Percentiles rank a stretch among this genome's conserved stretches.
These are phyloP conservation scores for Drosophila truncata DNA, from an alignment of 1,140 invertebrate genomes.

Conservation along the genomic window DNA sequence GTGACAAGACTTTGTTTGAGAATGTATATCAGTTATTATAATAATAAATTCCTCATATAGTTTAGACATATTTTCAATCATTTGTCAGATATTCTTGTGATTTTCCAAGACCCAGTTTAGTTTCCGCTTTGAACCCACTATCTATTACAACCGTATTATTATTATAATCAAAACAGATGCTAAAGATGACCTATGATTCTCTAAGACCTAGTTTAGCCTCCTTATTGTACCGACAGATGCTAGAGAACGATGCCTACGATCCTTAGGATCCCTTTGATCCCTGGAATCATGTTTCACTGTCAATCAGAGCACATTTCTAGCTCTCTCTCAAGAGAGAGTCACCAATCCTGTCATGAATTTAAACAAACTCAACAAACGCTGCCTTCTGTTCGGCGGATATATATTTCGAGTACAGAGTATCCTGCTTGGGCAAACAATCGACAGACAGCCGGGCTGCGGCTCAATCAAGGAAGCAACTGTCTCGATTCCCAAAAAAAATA, in stretches of 20 bases:
- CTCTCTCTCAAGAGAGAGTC: neutral
- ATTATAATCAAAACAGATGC: slow-evolving; percentile 11
- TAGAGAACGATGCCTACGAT: neutral
- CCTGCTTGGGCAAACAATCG: slow-evolving; percentile 38
- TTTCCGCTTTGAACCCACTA: neutral
- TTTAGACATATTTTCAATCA: neutral
- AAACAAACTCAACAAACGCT: neutral
- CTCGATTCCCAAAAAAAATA: slow-evolving; percentile 68
- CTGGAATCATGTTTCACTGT: slow-evolving; percentile 15
- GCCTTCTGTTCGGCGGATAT: slow-evolving; percentile 22
- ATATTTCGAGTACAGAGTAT: neutral
- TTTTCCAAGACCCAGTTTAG: neutral
- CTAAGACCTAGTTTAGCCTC: neutral
- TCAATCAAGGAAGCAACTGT: slow-evolving; percentile 71
- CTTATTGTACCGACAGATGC: neutral
- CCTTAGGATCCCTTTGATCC: neutral
- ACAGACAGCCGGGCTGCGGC: slow-evolving; percentile 23
- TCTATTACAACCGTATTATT: neutral
- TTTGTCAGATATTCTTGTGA: neutral
- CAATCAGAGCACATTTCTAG: slow-evolving; percentile 4
- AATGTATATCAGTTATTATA: neutral
- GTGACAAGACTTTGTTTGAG: too few relatives aligned
- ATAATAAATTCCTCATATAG: neutral
- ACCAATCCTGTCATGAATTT: slow-evolving; percentile 5
- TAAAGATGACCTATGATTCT: neutral